phyloP scores from a whole-genome alignment of 2,113 vertebrate species.

The Mormyrus iriodes region DNA sequence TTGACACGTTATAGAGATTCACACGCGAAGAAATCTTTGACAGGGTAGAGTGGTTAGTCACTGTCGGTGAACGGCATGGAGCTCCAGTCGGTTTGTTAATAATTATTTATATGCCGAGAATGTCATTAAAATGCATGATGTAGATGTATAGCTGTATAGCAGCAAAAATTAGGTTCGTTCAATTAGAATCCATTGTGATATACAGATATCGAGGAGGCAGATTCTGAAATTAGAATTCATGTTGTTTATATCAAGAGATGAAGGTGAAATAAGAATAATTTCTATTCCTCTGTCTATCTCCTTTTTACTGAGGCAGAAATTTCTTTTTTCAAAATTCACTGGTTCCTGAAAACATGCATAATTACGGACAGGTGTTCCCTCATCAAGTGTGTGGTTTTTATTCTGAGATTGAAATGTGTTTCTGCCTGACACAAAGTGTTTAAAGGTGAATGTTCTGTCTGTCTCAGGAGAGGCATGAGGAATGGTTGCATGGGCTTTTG shows the following conservation, averaged over 20 bases:
- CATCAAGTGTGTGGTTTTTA: background rate
- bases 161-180: background rate
- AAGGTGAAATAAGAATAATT: background rate
- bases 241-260: background rate
- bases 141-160: background rate
- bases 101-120: background rate
- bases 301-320: background rate
- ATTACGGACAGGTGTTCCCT: background rate
- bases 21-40: background rate
- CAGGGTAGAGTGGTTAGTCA: background rate
- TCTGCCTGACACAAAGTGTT: background rate
- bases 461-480: background rate
- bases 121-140: background rate
- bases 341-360: background rate
- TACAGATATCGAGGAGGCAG: background rate
- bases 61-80: background rate
- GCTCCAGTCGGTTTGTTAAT: background rate
- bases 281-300: background rate
- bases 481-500: background rate
- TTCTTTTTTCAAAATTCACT: background rate
- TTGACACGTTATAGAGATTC: background rate
- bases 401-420: background rate
- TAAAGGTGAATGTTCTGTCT: background rate
- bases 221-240: background rate
- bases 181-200: background rate